Base-by-base conservation (phyloP, 2,113 vertebrate species). In the Phaethon lepturus region DNA sequence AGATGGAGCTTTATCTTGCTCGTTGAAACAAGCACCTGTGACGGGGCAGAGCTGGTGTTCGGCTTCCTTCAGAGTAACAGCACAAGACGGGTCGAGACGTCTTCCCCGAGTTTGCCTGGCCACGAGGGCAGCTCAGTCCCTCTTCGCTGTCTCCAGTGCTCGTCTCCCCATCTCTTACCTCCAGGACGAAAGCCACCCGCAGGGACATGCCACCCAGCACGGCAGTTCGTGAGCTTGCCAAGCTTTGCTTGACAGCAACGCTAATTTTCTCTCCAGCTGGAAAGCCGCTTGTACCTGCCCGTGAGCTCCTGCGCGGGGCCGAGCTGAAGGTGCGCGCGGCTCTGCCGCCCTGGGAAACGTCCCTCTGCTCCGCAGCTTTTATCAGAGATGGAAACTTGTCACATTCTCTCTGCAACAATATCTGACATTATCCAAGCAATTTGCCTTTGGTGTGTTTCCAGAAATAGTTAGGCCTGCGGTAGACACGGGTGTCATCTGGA, bases 401-500 rank as follows among this genome's bases (percentile, higher is more conserved):
- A 90, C 85, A 55, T 88, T 92, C 82, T 76, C 59, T 80, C 60
- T 20, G 83, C 84, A 76, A 80, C 84, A 14, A 22, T 68, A 76
- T 95, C 90, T 96, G 94, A 96, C 88, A 53, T 84, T 90, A 96
- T 31, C 92, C 94, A 9, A 91, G 79, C 88, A 60, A 81, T 95
- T 93, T 90, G 96, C 95, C 96, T 93, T 92, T 86, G 88, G 94
- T 95, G 91, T 58, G 71, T 97, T 96, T 93, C 96, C 96, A 93
- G 94, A 97, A 97, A 95, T 95, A 97, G 97, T 90, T 49, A 40
- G 89, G 93, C 75, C 94, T 88, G 44, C 52, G 6, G 90, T 81
- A 93, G 85, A 73, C 89, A 74, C 2, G 69, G 89, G 60, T 95
- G 95, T 93, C 95, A 94, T 97, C 96, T 96, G 97, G 96, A 64